Evolutionary conservation across 2,888 invertebrate genomes (phyloP).

Genomic region (Drosophila paranaensis): DNA sequence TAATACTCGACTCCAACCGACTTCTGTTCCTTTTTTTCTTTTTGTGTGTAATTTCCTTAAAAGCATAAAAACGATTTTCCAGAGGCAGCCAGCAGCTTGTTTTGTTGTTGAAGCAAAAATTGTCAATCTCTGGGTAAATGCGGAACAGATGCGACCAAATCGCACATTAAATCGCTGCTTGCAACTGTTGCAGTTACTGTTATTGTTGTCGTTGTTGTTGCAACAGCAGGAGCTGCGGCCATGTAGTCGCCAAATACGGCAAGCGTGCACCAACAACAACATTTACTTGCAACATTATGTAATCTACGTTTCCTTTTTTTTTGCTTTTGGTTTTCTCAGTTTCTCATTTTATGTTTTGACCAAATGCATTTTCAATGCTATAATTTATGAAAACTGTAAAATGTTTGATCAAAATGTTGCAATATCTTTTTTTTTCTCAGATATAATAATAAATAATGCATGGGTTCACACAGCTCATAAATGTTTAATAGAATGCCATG

Average conservation of each 20-base stretch:
- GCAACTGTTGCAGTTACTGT: slow-evolving; percentile 39
- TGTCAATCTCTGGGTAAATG: slow-evolving; percentile 60
- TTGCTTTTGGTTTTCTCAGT: slow-evolving; percentile 11
- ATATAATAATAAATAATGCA: slow-evolving; percentile 64
- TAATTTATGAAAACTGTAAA: slow-evolving; percentile 58
- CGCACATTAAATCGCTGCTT: slow-evolving; percentile 47
- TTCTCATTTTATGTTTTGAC: slow-evolving; percentile 14
- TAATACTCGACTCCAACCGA: slow-evolving; percentile 1
- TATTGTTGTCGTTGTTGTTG: slow-evolving; percentile 43
- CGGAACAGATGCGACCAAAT: slow-evolving; percentile 67
- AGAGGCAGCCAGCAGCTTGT: slow-evolving; percentile 43
- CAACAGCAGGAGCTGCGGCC: slow-evolving; percentile 33
- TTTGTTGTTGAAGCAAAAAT: slow-evolving; percentile 47
- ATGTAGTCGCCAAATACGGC: slow-evolving; percentile 56
- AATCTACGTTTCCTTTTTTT: slow-evolving; percentile 31
- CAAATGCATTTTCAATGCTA: slow-evolving; percentile 55
- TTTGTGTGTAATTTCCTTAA: slow-evolving; percentile 70
- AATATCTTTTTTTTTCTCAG: slow-evolving; percentile 12
- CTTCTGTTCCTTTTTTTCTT: neutral
- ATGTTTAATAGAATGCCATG: slow-evolving; percentile 43
- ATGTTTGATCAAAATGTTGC: slow-evolving; percentile 32
- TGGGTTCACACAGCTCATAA: slow-evolving; percentile 43
- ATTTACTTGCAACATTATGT: slow-evolving; percentile 56
- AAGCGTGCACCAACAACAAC: slow-evolving; percentile 29
- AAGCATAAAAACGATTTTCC: slow-evolving; percentile 78